These are phyloP conservation scores for Micoletzkya japonica DNA, from an alignment of 2,888 invertebrate genomes.

Conservation along the genomic window DNA sequence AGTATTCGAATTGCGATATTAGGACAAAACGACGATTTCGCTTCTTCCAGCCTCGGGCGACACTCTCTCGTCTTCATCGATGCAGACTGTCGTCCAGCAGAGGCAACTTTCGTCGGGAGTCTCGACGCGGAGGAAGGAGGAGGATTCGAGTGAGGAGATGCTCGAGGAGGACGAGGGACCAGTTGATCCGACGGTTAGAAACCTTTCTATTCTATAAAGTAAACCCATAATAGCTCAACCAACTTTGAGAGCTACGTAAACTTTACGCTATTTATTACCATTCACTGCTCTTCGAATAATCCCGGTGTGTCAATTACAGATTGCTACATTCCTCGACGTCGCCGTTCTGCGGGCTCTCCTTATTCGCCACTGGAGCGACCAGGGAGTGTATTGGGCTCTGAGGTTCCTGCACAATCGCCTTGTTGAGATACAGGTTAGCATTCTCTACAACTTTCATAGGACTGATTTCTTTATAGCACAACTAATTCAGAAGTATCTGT, in stretches of 20 bases:
- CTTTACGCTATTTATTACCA: neutral
- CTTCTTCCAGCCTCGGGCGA: conserved; percentile 30
- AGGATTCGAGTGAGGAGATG: conserved; percentile 15
- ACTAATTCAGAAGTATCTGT: neutral
- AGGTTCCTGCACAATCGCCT: conserved; percentile 72
- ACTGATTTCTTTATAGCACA: neutral
- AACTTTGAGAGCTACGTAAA: neutral
- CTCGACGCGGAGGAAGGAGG: conserved; percentile 24
- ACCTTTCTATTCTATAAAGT: neutral
- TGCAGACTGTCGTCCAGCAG: conserved; percentile 48
- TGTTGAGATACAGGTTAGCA: conserved; percentile 63
- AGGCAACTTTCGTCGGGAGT: conserved; percentile 5
- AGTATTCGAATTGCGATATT: neutral
- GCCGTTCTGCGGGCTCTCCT: conserved; percentile 92
- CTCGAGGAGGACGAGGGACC: conserved; percentile 43
- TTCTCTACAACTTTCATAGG: neutral
- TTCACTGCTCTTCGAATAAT: neutral
- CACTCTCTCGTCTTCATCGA: conserved; percentile 50
- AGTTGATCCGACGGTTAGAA: conserved; percentile 40
- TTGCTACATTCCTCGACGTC: conserved; percentile 93
- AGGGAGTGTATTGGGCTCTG: conserved; percentile 95
- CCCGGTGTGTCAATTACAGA: conserved; percentile 62
- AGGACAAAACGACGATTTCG: neutral
- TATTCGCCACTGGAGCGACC: conserved; percentile 95
- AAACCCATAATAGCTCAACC: neutral